Base-by-base conservation (phyloP, 2,113 vertebrate genomes). In the Poicephalus gulielmi region DNA sequence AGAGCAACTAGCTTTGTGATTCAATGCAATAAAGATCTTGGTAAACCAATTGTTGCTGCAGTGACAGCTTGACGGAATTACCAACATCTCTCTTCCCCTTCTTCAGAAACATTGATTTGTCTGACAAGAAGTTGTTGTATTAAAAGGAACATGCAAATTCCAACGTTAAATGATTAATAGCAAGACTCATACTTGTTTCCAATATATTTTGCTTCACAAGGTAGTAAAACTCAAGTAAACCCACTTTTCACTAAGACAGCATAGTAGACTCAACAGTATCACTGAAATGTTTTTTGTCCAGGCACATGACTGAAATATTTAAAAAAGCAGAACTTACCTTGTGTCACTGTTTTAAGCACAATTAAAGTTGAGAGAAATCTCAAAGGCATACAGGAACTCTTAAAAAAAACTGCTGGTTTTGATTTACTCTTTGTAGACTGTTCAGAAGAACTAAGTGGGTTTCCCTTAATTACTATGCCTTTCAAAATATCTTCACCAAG, bases 401-500 rank as follows among this genome's bases (percentile, higher is more conserved):
- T 98, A 94, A 98, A 98, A 82, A 99, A 98, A 47, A 96, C 88
- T 68, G 94, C 97, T 11, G 94, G 80, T 78, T 97, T 98, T 73
- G 97, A 89, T 92, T 95, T 98, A 75, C 74, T 95, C 41, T 96
- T 96, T 69, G 70, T 18, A 80, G 96, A 50, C 39, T 66, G 82
- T 52, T 98, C 97, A 86, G 83, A 49, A 88, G 67, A 88, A 63
- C n/a, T 25, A 24, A 75, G 68, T 28, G 83, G 91, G 47, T 17
- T 92, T 88, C 92, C 92, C 67, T 97, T 98, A 43, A 86, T 79
- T 69, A 86, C 60, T 35, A 98, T 39, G 33, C 98, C 98, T 97
- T 98, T 98, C 88, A 98, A 99, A 83, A 99, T 83, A 69, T 98
- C 98, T 96, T 99, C 98, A 5, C 99, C 99, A 74, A 99, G 80